Evolutionary conservation across 2,797 vertebrate genomes (phyloP), one percentile per base, ranked within the genome.

Genomic region (Anisognathus igniventris): DNA sequence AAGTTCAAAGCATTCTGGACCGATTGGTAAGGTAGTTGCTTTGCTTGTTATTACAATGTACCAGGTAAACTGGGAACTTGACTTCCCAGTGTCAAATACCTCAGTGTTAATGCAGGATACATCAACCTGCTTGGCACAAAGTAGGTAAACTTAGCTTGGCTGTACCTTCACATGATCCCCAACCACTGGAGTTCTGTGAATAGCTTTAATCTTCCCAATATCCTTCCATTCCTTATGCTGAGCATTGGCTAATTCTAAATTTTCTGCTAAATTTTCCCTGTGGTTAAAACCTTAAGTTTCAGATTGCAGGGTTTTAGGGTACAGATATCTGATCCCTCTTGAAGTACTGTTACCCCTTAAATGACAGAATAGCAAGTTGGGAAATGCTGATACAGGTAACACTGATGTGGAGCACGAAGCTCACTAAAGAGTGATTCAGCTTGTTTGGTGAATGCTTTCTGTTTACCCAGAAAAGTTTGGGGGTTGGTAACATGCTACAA

Each of bases 221-320:
- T 51, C 75, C 90, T 95, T 78, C 82, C 93, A 73, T 95, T 96
- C 93, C 93, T 97, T 78, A 86, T 97, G 95, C 75, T 96, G 80
- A 91, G 91, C 88, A 98, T 97, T 97, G 97, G 96, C 97, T 94
- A 97, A 96, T 90, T 96, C 96, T 96, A 98, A 98, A 97, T 96
- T 97, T 79, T 87, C n/a, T 83, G 86, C 90, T 92, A 97, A 97
- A 92, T 92, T 97, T 96, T 33, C 48, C 96, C 91, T 92, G 93
- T 33, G 95, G 86, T 77, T 96, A 93, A 96, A 96, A 96, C 61
- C 70, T 47, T 22, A 35, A 95, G 95, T 92, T 79, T 93, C 92
- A 90, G 91, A 71, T 72, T 33, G 66, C 70, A 64, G 94, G 91
- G 61, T 85, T 82, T 92, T 48, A 94, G 96, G 95, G 95, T 75